Evolutionary conservation across 2,113 vertebrate species (phyloP), one percentile per base, ranked within the genome.

Genomic region (Copsychus sechellarum): DNA sequence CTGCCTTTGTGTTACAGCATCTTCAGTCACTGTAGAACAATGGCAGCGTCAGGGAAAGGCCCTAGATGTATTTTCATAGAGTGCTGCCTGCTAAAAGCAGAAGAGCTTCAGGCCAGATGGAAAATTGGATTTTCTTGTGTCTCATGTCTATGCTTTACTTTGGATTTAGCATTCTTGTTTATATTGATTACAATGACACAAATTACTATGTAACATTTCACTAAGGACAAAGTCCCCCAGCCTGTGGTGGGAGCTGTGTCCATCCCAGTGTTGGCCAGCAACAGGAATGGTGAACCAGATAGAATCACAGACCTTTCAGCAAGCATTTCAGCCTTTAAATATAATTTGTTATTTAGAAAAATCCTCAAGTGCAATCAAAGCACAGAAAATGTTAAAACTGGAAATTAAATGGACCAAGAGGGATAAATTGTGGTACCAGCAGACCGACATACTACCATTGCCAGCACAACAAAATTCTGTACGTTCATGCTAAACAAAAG

Each of bases 1-100:
- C 48, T 19, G 38, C 58, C 28, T 8, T 2, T 17, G 1, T 3
- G 3, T 19, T 20, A 5, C 1, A 15, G 61, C 21, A 0, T 12
- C 57, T 36, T 57, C 66, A 22, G 34, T 3, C 61, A 12, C 47
- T 33, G 22, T 8, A 42, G 51, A 56, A 19, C 7, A 51, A 81
- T 1, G 53, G 31, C 58, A 36, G 13, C 1, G 40, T 33, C 34
- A 36, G 38, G 38, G 78, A 78, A 74, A 81, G 53, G 29, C 60
- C 18, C 20, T 14, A 1, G 8, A 6, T 8, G 17, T 21, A 4
- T 54, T 83, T 79, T 60, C 11, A 8, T 58, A 74, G 7, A 5
- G 45, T 5, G 4, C 38, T 53, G 17, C 58, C 25, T 25, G 33
- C 54, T 47, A 40, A 70, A 56, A 53, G 19, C 29, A n/a, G 45